A percentile compares a stretch with the other conserved stretches of the same genome.
These are phyloP conservation scores for Centrocercus urophasianus DNA, from an alignment of 2,113 vertebrate species.

Conservation along the genomic window DNA sequence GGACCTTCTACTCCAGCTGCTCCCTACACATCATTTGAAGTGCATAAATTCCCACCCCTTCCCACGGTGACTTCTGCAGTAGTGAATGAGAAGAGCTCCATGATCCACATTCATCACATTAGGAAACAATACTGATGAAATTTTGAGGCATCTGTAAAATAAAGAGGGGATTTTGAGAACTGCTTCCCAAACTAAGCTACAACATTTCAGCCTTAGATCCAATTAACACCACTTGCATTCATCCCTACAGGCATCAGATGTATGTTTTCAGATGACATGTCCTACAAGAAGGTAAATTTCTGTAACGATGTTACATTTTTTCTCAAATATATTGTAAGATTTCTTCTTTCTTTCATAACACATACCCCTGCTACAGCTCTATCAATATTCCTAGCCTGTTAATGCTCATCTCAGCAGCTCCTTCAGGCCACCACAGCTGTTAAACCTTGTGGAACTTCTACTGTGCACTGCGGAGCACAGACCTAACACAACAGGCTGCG, in stretches of 20 bases:
- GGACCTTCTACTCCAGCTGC: background rate
- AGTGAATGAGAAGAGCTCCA: background rate
- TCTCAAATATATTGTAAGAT: background rate
- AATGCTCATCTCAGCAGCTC: background rate
- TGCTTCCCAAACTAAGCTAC: background rate
- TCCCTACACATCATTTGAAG: background rate
- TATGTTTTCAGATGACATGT: background rate
- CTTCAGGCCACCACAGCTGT: background rate
- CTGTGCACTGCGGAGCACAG: background rate
- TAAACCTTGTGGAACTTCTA: background rate
- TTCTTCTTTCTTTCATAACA: background rate
- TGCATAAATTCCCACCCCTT: background rate
- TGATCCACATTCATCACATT: rapidly evolving
- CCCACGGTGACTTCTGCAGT: background rate
- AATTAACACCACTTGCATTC: background rate
- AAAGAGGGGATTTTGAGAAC: background rate
- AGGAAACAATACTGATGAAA: background rate
- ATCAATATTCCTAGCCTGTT: background rate
- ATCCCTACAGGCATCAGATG: background rate
- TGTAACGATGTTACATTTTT: background rate
- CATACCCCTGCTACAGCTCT: background rate
- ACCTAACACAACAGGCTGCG: background rate
- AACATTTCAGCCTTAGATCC: background rate
- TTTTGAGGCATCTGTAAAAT: background rate
- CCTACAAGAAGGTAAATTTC: background rate